phyloP scores from a whole-genome alignment of 1,140 invertebrate genomes.

The Drosophila truncata region DNA sequence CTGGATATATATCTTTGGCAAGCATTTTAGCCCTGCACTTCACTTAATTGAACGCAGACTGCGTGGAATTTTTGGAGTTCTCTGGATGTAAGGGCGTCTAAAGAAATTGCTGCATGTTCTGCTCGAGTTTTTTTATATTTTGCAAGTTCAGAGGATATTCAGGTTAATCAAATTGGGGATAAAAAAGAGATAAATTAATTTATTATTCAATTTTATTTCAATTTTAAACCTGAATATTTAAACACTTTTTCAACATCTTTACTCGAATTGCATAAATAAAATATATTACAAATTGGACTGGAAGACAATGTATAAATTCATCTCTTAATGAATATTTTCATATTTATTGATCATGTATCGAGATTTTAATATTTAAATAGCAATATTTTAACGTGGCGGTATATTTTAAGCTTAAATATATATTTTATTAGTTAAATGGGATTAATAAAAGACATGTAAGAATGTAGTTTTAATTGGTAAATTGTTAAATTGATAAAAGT shows the following conservation, averaged over 20 bases:
- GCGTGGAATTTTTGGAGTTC: slow-evolving; percentile 5
- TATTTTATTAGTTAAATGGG: no score
- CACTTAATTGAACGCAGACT: slow-evolving; percentile 41
- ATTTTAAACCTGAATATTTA: neutral
- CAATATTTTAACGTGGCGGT: no score
- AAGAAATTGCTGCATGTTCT: slow-evolving; percentile 3
- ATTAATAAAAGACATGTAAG: no score
- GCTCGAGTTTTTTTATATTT: neutral
- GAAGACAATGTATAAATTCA: neutral
- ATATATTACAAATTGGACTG: neutral
- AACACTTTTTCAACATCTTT: neutral
- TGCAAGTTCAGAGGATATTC: neutral
- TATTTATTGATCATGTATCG: no score
- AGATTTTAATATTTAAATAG: no score
- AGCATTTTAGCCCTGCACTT: slow-evolving; percentile 34
- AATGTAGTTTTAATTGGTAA: no score
- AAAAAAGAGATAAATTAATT: no score
- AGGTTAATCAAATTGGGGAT: slow-evolving; percentile 5
- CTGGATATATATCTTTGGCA: neutral
- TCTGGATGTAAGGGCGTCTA: neutral
- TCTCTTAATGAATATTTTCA: neutral
- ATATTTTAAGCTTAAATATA: no score
- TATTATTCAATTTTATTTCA: no score
- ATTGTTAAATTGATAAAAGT: no score
- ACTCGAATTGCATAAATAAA: neutral